Evolutionary conservation across 2,888 invertebrate species (phyloP).

Genomic region (Meliscaeva auricollis): DNA sequence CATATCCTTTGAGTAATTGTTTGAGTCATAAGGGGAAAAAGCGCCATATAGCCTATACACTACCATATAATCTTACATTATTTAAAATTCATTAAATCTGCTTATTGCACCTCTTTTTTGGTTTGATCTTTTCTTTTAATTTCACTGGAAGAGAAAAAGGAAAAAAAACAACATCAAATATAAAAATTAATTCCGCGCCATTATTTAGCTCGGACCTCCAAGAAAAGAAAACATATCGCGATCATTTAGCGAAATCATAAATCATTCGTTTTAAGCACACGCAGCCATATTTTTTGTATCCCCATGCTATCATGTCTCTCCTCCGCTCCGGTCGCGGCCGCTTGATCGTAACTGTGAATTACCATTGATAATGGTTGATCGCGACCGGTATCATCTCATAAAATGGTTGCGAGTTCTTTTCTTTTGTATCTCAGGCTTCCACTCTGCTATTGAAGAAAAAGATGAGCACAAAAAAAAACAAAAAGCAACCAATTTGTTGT

Average conservation of each 20-base stretch:
- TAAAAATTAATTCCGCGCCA: constrained; percentile 60
- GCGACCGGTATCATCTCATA: constrained; percentile 36
- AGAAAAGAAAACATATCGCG: constrained; percentile 69
- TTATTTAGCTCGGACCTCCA: constrained; percentile 62
- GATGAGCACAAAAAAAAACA: constrained; percentile 34
- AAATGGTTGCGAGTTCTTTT: constrained; percentile 64
- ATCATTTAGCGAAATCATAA: constrained; percentile 68
- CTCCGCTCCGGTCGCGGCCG: background rate
- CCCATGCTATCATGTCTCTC: constrained; percentile 16
- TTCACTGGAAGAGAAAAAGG: background rate
- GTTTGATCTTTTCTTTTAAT: background rate
- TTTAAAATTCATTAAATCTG: background rate
- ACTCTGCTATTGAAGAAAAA: constrained; percentile 14
- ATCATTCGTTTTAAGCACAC: constrained; percentile 70
- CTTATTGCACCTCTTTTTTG: background rate
- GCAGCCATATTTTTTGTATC: constrained; percentile 67
- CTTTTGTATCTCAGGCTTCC: constrained; percentile 30
- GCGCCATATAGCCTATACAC: too few relatives aligned
- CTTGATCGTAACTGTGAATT: background rate
- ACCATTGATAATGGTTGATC: constrained; percentile 18
- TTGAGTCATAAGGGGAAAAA: too few relatives aligned
- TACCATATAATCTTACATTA: too few relatives aligned
- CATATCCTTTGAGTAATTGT: too few relatives aligned
- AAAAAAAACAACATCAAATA: background rate
- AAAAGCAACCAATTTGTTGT: background rate